These are phyloP conservation scores for Graphium colonna DNA, from an alignment of 2,888 invertebrate species.

Conservation along the genomic window DNA sequence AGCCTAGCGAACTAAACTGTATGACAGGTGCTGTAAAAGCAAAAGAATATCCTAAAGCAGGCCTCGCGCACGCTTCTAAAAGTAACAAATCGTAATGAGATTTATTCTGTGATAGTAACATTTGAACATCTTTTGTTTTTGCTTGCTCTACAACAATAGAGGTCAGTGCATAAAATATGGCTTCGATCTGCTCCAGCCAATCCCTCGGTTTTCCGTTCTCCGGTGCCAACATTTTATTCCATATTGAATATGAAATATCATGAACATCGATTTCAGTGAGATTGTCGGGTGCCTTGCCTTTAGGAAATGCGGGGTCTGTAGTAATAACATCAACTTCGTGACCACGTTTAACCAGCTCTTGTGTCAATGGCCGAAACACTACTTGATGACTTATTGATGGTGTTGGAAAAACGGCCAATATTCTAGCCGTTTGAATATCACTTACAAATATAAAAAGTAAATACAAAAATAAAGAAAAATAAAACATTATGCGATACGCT, in stretches of 20 bases:
- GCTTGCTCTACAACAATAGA: conserved; percentile 31
- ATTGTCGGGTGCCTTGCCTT: not conserved
- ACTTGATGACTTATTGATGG: too few relatives aligned
- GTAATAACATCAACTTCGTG: conserved; percentile 56
- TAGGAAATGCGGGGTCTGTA: conserved; percentile 41
- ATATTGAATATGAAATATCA: conserved; percentile 6
- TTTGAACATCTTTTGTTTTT: conserved; percentile 31
- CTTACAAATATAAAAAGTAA: not conserved
- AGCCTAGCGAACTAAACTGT: conserved; percentile 44
- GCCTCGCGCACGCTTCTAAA: conserved; percentile 38
- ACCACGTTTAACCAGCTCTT: conserved; percentile 48
- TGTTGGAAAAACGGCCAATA: too few relatives aligned
- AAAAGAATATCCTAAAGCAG: conserved; percentile 38
- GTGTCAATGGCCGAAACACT: conserved; percentile 26
- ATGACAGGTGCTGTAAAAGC: conserved; percentile 48
- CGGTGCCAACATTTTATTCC: not conserved
- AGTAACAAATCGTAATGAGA: conserved; percentile 45
- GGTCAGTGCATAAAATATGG: not conserved
- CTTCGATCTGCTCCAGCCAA: not conserved
- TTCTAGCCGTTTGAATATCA: conserved; percentile 26
- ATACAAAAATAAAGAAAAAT: too few relatives aligned
- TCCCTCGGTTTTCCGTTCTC: not conserved
- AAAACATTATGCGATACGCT: too few relatives aligned
- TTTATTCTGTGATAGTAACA: conserved; percentile 33
- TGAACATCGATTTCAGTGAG: conserved; percentile 23